A percentile compares a stretch with the other conserved stretches of the same genome.
Evolutionary conservation across 1,140 invertebrate species (phyloP).

Genomic region (Probaryconus sp.): DNA sequence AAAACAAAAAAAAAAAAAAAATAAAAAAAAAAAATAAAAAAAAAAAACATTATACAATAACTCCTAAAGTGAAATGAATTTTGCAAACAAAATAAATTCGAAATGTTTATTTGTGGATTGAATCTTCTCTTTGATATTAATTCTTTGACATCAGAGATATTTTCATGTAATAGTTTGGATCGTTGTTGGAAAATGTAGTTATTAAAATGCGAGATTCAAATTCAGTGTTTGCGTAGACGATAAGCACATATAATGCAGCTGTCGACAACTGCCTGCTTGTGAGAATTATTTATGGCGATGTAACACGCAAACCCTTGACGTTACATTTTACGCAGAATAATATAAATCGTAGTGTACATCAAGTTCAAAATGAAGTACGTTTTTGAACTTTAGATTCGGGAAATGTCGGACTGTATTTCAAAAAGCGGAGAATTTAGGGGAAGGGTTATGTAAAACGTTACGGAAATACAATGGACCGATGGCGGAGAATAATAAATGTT

Average conservation of each 20-base stretch:
- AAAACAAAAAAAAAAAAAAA: no score
- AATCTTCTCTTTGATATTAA: no score
- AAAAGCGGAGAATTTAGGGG: no score
- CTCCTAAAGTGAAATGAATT: no score
- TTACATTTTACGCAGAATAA: slow-evolving; percentile 42
- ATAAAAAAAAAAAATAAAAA: no score
- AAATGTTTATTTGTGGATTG: no score
- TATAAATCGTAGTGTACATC: slow-evolving; percentile 41
- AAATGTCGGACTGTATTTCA: no score
- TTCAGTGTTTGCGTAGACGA: slow-evolving; percentile 47
- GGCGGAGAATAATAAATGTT: no score
- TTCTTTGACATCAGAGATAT: slow-evolving; percentile 3
- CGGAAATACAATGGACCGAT: no score
- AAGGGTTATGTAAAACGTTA: no score
- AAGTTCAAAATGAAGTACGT: slow-evolving; percentile 52
- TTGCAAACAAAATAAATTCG: no score
- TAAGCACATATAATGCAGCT: slow-evolving; percentile 2
- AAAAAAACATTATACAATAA: no score
- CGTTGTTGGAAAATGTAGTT: slow-evolving; percentile 21
- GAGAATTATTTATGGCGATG: slow-evolving; percentile 50
- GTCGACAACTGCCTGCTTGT: slow-evolving; percentile 16
- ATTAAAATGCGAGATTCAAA: slow-evolving; percentile 21
- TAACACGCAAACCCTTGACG: slow-evolving; percentile 22
- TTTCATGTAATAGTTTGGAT: slow-evolving; percentile 11
- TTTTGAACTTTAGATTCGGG: slow-evolving; percentile 48